Evolutionary conservation across 2,113 vertebrate genomes (phyloP).

Genomic region (Hemichromis elongatus): DNA sequence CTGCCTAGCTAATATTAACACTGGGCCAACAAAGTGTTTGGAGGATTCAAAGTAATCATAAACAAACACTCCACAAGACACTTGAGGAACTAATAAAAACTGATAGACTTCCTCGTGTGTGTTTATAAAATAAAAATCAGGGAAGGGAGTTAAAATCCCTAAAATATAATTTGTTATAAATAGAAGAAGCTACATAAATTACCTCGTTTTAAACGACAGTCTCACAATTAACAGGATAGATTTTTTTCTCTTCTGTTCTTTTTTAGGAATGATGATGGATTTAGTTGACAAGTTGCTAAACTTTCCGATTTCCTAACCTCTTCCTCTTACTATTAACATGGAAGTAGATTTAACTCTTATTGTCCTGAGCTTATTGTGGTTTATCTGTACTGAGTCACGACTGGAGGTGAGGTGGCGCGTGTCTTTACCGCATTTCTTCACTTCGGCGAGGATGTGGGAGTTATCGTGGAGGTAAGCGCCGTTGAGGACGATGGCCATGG

Average conservation of each 20-base stretch:
- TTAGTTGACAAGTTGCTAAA: not conserved
- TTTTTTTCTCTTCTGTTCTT: not conserved
- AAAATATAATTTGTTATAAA: not conserved
- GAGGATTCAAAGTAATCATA: no score
- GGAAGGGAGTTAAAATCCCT: not conserved
- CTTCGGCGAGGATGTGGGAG: conserved; percentile 75
- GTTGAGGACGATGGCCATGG: conserved; percentile 87
- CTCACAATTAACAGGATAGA: not conserved
- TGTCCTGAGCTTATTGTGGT: accelerated
- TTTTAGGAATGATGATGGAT: not conserved
- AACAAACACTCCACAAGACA: not conserved
- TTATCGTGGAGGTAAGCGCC: conserved; percentile 73
- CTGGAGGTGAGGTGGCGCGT: not conserved
- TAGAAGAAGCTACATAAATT: not conserved
- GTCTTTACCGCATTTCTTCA: conserved; percentile 81
- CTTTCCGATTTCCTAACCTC: not conserved
- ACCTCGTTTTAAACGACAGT: not conserved
- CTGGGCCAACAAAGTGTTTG: not conserved
- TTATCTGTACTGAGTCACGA: not conserved
- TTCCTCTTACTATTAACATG: accelerated
- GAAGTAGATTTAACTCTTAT: not conserved
- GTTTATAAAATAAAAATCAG: not conserved
- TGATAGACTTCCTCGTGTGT: not conserved
- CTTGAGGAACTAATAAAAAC: not conserved
- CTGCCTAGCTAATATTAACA: not conserved